Evolutionary conservation across 2,113 vertebrate genomes (phyloP), one percentile per base, ranked within the genome.

Genomic region (Mus musculus): DNA sequence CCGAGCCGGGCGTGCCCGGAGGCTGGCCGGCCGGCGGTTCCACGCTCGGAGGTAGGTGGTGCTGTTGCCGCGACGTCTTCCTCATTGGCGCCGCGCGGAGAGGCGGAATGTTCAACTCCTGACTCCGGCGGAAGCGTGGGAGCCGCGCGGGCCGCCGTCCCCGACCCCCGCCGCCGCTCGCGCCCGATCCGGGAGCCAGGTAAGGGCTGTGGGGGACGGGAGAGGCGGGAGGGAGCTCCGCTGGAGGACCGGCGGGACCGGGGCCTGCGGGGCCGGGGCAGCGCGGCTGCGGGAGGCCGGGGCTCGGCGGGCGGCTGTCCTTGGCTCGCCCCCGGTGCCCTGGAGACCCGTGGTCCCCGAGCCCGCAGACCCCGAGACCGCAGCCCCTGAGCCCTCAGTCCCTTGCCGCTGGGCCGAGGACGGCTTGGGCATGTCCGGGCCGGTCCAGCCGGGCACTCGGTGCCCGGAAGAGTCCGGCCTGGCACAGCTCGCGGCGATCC

Each of bases 91-190:
- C 97, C 67, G 96, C 91, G 76, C 88, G 88, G n/a, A 96, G 97
- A 98, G 97, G 97, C 92, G 97, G 98, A 95, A 96, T 95, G 97
- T 96, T 95, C 81, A 97, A 97, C 97, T 98, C 93, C 96, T 97
- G 98, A 97, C 92, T 95, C 88, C 88, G 95, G 97, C 98, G 98
- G 98, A 98, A 98, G 97, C 98, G 97, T 97, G 97, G 96, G 78
- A 98, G 96, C 96, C 56, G 85, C 90, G 63, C 92, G 89, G 95
- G 94, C 92, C 89, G 92, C 94, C 30, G 96, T 96, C 90, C 88
- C 78, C 92, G 87, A 95, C 52, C 96, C 93, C 91, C 12, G 89
- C 92, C 91, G 77, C 72, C 77, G 75, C 78, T 90, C 71, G 88
- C 80, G 63, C 81, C 92, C 26, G 36, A 88, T 80, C 69, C 69